Conservation (phyloP, 2,888 invertebrate species). For the Gortyna flavago region DNA sequence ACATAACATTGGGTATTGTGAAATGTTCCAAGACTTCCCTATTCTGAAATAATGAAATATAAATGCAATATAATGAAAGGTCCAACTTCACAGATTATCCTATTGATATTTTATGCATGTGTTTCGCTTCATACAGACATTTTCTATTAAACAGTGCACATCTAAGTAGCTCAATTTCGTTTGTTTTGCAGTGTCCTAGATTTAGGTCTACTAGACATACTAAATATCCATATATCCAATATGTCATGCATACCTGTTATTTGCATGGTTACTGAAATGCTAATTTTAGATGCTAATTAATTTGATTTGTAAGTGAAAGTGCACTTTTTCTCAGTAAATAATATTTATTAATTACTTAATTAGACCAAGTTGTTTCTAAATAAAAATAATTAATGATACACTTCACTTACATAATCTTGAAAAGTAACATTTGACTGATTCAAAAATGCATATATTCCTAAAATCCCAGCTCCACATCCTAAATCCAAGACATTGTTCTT, state of each 20-base stretch:
- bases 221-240: not conserved
- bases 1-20: slow-evolving; percentile 95
- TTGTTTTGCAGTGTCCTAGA: too few relatives aligned
- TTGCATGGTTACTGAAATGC: not conserved
- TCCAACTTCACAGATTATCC: not conserved
- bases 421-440: slow-evolving; percentile 94
- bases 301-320: not conserved
- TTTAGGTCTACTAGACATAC: not conserved
- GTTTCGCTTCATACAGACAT: not conserved
- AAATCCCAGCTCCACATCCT: slow-evolving; percentile 97
- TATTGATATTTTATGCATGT: not conserved
- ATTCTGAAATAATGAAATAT: slow-evolving; percentile 91
- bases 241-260: not conserved
- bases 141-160: not conserved
- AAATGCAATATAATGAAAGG: not conserved
- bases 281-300: not conserved
- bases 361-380: not conserved
- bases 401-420: slow-evolving; percentile 96
- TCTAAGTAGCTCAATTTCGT: too few relatives aligned
- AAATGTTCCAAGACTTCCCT: slow-evolving; percentile 94
- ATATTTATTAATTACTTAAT: not conserved
- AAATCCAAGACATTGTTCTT: slow-evolving; percentile 94
- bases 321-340: not conserved
- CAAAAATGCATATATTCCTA: slow-evolving; percentile 94
- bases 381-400: not conserved